These are phyloP conservation scores for Phrynocephalus vlangalii DNA, from an alignment of 2,797 vertebrate species.

Conservation along the genomic window DNA sequence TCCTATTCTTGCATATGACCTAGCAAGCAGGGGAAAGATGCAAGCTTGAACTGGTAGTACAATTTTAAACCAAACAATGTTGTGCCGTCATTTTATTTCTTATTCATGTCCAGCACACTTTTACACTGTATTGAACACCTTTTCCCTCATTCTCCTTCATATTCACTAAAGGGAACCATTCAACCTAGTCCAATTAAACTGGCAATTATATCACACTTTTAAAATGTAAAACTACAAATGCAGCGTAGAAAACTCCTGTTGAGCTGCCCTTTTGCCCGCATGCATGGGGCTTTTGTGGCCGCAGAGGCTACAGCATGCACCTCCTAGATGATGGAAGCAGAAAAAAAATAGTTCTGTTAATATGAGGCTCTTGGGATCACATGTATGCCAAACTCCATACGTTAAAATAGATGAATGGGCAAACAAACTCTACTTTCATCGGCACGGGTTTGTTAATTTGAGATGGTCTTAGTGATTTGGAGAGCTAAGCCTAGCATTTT, in stretches of 20 bases:
- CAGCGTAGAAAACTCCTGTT: not conserved
- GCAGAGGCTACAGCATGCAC: not conserved
- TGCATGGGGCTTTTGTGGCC: not conserved
- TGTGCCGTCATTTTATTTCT: not conserved
- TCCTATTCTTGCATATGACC: slow-evolving; percentile 33
- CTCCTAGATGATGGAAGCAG: not conserved
- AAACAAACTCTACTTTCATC: slow-evolving; percentile 43
- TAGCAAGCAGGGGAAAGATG: slow-evolving; percentile 29
- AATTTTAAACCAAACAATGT: slow-evolving; percentile 39
- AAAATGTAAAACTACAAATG: no score
- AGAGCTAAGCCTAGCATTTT: slow-evolving; percentile 49
- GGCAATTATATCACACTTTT: no score
- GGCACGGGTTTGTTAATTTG: slow-evolving; percentile 41
- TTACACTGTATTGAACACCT: not conserved
- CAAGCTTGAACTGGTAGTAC: not conserved
- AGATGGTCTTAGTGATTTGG: slow-evolving; percentile 43
- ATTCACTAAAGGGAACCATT: not conserved
- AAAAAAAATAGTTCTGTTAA: slow-evolving; percentile 12
- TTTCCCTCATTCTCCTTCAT: not conserved
- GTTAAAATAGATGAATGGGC: slow-evolving; percentile 22
- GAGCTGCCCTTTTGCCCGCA: not conserved
- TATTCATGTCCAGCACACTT: not conserved
- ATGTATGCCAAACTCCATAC: not conserved
- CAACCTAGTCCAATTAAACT: no score
- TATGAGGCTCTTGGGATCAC: slow-evolving; percentile 23